Evolutionary conservation across 1,140 invertebrate genomes (phyloP), one percentile per base, ranked within the genome.

Genomic region (Coboldia fuscipes): DNA sequence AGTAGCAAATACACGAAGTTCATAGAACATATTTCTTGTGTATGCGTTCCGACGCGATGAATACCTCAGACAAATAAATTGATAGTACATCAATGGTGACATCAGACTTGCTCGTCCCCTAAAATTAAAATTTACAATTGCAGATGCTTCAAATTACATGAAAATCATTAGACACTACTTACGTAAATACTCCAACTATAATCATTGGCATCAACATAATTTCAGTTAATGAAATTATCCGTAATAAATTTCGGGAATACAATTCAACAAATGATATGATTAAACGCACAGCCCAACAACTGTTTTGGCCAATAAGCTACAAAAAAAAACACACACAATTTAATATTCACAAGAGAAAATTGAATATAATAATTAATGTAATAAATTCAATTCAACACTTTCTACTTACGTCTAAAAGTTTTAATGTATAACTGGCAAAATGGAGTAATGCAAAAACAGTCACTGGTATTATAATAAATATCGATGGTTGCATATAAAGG

Each of bases 11-110:
- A 72, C 47, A 24, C 77, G 63, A 35, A 85, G 50, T 54, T 90
- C 85, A 34, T 65, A 62, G 59, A 90, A 92, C 51, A 86, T 75
- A 41, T 79, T 83, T 39, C 85, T 72, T 16, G 83, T 92, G 58
- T 89, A 92, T 1, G 89, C 89, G 68, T 97, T 97, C 44, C 92
- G 75, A 36, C 83, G 69, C 5, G 89, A 96, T 23, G 75, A 60
- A 58, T 96, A 89, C 31, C 92, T 72, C 45, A 90, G 57, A 28
- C 72, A 69, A 37, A 97, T 59, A 57, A 97, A 97, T 47, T 92
- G 83, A 58, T 93, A 96, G 61, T 96, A 97, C 31, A 93, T 68
- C 51, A 96, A 79, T 23, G 88, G 86, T 22, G 88, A 79, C 39
- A 96, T 60, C 14, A 93, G 54, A 33, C 76, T 77, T 45, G 75